These are phyloP conservation scores for Acrossocheilus fasciatus DNA, from an alignment of 2,797 vertebrate genomes.

Conservation along the genomic window DNA sequence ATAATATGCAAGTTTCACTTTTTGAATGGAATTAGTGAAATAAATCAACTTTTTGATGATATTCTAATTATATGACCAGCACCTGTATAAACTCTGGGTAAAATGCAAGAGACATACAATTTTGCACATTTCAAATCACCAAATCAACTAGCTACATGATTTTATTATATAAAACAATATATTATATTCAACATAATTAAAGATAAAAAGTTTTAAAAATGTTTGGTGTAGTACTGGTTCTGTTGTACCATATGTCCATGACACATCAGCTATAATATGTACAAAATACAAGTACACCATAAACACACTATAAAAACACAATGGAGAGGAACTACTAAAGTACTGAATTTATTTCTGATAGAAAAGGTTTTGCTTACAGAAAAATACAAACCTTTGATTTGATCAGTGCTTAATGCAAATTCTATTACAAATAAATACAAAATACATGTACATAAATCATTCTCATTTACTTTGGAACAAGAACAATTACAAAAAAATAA, in stretches of 20 bases:
- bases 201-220: not conserved
- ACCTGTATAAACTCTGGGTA: not conserved
- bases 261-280: not conserved
- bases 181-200: not conserved
- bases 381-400: constrained; percentile 29
- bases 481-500: constrained; percentile 9
- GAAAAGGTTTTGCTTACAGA: constrained; percentile 20
- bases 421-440: constrained; percentile 46
- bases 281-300: not conserved
- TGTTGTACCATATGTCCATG: not conserved
- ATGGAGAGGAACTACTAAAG: not conserved
- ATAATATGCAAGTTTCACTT: too few relatives aligned
- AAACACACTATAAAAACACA: not conserved
- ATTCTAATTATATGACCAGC: too few relatives aligned
- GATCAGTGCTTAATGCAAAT: constrained; percentile 33
- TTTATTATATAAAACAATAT: not conserved
- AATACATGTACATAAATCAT: constrained; percentile 38
- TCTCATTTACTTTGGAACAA: constrained; percentile 14
- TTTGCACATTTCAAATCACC: not conserved
- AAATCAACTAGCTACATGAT: not conserved
- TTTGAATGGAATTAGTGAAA: too few relatives aligned
- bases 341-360: constrained; percentile 39
- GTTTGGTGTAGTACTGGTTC: not conserved
- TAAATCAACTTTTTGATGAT: too few relatives aligned
- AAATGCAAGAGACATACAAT: not conserved